phyloP scores from a whole-genome alignment of 1,140 invertebrate species.

The Leptopilina clavipes region DNA sequence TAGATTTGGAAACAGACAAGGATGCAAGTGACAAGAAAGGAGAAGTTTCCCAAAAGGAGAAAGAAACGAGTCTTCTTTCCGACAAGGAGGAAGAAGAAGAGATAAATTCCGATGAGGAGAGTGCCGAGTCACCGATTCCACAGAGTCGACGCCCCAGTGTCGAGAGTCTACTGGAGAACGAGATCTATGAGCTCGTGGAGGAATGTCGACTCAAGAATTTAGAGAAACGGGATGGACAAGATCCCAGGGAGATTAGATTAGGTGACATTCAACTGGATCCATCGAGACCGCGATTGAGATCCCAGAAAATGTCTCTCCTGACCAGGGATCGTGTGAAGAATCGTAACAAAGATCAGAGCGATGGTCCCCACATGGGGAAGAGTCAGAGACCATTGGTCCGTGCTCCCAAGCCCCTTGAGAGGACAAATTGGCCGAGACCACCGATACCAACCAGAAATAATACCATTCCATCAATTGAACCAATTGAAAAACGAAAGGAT shows the following conservation, averaged over 20 bases:
- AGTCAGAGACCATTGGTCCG: neutral
- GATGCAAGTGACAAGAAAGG: no score
- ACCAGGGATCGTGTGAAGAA: neutral
- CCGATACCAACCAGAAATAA: neutral
- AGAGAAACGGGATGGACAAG: slow-evolving; percentile 3
- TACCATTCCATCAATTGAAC: neutral
- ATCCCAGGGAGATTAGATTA: neutral
- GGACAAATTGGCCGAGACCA: neutral
- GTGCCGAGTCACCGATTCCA: neutral
- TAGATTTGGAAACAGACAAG: no score
- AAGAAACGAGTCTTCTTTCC: neutral
- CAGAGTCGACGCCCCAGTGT: slow-evolving; percentile 10
- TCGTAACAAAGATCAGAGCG: neutral
- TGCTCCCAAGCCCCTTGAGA: neutral
- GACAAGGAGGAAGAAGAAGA: neutral
- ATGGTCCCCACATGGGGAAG: neutral
- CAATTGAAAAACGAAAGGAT: no score
- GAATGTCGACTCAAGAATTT: slow-evolving; percentile 18
- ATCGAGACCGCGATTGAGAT: neutral
- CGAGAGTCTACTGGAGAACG: slow-evolving; percentile 4
- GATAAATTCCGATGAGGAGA: neutral
- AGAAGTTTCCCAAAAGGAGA: neutral
- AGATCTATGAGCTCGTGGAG: slow-evolving; percentile 9
- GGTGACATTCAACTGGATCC: slow-evolving; percentile 17
- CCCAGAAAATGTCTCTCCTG: neutral